A percentile compares a stretch with the other conserved stretches of the same genome.
These are phyloP conservation scores for Mallotus villosus DNA, from an alignment of 2,797 vertebrate genomes.

Conservation along the genomic window DNA sequence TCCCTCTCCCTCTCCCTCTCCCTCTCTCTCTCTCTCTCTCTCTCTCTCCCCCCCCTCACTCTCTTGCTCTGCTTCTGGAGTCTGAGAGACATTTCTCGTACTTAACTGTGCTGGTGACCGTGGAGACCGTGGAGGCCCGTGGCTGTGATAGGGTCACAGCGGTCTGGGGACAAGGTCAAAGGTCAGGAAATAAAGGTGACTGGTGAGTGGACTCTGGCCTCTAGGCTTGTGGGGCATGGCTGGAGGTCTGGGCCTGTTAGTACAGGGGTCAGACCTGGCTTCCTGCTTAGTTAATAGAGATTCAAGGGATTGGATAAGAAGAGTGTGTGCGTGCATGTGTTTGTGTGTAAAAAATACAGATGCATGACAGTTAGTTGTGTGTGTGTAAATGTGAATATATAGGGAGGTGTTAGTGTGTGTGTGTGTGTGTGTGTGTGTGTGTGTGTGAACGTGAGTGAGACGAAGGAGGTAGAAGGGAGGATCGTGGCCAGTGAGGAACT, in stretches of 20 bases:
- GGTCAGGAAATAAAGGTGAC: slow-evolving; percentile 1
- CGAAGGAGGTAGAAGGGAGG: not conserved
- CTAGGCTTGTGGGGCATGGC: not conserved
- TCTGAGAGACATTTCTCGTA: not conserved
- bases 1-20: too few relatives aligned
- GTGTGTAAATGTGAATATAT: not conserved
- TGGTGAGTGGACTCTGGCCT: not conserved
- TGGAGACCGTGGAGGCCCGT: slow-evolving; percentile 23
- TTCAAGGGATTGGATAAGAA: not conserved
- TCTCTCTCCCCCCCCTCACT: too few relatives aligned
- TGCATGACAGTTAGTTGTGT: not conserved
- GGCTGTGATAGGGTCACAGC: slow-evolving; percentile 57
- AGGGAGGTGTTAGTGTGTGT: not conserved
- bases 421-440: not conserved
- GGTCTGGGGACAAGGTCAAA: slow-evolving; percentile 51
- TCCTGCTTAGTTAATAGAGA: not conserved
- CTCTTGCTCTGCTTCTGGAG: too few relatives aligned
- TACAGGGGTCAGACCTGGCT: not conserved
- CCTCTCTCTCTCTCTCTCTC: too few relatives aligned
- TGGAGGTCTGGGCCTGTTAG: not conserved
- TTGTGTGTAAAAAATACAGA: too few relatives aligned
- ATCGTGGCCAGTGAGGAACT: slow-evolving; percentile 11
- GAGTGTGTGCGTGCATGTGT: not conserved
- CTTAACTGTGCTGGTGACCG: slow-evolving; percentile 44
- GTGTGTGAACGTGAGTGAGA: not conserved